Evolutionary conservation across 2,797 vertebrate species (phyloP), one percentile per base, ranked within the genome.

Genomic region (Microchirus variegatus): DNA sequence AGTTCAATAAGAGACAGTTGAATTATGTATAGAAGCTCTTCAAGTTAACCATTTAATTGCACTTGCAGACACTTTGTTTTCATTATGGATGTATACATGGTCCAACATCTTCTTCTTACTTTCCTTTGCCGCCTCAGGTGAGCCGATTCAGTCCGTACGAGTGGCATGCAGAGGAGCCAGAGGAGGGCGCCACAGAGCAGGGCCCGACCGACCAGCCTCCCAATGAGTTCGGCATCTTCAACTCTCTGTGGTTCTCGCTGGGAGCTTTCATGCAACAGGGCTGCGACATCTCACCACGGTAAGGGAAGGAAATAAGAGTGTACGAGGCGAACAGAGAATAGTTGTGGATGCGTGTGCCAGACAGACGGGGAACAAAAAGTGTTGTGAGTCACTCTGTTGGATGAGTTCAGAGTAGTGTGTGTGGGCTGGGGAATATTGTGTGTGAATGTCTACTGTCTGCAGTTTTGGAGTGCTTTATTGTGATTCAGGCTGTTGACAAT

Each of bases 261-360:
- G 97, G 98, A 81, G 98, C 97, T 67, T 99, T 99, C 89, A 99
- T 99, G 98, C 98, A 99, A 81, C 98, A 99, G 92, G 98, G 98
- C 92, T 99, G 98, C 75, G 98, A 99, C 92, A 98, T 99, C 91
- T 99, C 98, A 50, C 98, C 98, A 77, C 95, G 98, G 97, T 99
- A 86, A 92, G 89, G 41, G 45, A 36, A 18, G 5, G 38, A 16
- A 18, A 48, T 67, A 40, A 11, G 55, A 38, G 56, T 51, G 70
- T 57, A 73, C 40, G 71, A 63, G 53, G 73, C 38, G 46, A 63
- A 64, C 26, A 35, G 50, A 53, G 56, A 63, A 49, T 42, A 63
- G 75, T 56, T 67, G 47, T 68, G 55, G 46, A 49, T 10, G 8
- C 4, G 19, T 47, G 61, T 40, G 26, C 72, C 59, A 49, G 59